Evolutionary conservation across 2,113 vertebrate species (phyloP).

Genomic region (Pavo muticus): DNA sequence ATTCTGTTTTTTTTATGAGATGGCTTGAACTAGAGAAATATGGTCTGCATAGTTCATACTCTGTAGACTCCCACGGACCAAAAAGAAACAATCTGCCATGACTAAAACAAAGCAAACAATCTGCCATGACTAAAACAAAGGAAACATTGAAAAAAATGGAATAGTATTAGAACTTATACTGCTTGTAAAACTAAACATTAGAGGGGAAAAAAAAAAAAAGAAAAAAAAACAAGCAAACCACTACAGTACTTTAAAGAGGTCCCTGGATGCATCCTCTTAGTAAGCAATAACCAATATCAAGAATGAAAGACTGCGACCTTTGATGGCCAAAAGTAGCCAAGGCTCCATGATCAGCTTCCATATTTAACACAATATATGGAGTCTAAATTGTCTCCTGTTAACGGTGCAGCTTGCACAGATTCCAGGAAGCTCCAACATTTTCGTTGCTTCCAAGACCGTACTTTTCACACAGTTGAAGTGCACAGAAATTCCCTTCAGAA

Average conservation of each 20-base stretch:
- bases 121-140: constrained; percentile 44
- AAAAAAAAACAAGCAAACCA: neutral
- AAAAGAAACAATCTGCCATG: constrained; percentile 51
- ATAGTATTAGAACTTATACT: neutral
- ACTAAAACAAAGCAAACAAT: constrained; percentile 38
- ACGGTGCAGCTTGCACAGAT: neutral
- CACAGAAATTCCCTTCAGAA: neutral
- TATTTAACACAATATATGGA: neutral
- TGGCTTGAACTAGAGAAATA: constrained; percentile 55
- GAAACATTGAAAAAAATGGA: neutral
- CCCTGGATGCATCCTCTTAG: neutral
- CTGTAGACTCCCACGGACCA: constrained; percentile 56
- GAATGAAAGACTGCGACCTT: neutral
- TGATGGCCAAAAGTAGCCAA: neutral
- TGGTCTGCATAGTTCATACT: constrained; percentile 38
- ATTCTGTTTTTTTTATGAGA: constrained; percentile 47
- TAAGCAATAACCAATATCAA: neutral
- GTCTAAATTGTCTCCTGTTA: neutral
- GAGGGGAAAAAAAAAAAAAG: neutral
- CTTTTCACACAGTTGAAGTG: neutral
- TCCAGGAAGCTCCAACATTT: neutral
- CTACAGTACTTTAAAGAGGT: neutral
- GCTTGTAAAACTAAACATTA: constrained; percentile 33
- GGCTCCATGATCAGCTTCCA: neutral
- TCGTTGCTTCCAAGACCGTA: neutral